Percentiles rank a stretch among this genome's conserved stretches.
These are phyloP conservation scores for Drepana arcuata DNA, from an alignment of 1,140 invertebrate genomes.

Conservation along the genomic window DNA sequence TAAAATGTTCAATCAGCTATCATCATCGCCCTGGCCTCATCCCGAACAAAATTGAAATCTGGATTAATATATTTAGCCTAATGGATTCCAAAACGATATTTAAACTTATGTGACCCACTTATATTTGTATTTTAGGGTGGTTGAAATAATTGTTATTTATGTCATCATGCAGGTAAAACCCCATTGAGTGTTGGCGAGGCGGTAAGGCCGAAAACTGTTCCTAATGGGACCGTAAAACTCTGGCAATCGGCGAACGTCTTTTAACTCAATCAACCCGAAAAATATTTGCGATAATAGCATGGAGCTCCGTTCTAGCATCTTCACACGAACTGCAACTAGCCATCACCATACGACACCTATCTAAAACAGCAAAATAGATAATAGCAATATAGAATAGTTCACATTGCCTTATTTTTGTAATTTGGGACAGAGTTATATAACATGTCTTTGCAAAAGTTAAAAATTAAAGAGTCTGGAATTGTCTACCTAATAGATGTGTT, in stretches of 20 bases:
- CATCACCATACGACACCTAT: constrained; percentile 14
- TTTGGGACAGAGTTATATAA: constrained; percentile 16
- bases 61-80: no score
- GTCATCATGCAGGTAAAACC: constrained; percentile 61
- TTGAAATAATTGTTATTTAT: no score
- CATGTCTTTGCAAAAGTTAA: constrained; percentile 5
- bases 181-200: constrained; percentile 46
- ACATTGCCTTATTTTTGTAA: constrained; percentile 23
- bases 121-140: no score
- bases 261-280: constrained; percentile 6
- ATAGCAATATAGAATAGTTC: no score
- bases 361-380: constrained; percentile 13
- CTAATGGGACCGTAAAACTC: constrained; percentile 12
- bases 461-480: constrained; percentile 7
- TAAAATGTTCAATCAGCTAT: no score
- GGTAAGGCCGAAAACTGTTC: constrained; percentile 10
- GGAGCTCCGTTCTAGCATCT: constrained; percentile 14
- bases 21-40: no score
- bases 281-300: constrained; percentile 16
- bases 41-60: no score
- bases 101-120: no score
- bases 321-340: constrained; percentile 18
- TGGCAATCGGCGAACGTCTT: constrained; percentile 13
- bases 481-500: constrained; percentile 3
- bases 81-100: no score